Evolutionary conservation across 1,140 invertebrate species (phyloP), one percentile per base, ranked within the genome.

Genomic region (Lepidurus couesii): DNA sequence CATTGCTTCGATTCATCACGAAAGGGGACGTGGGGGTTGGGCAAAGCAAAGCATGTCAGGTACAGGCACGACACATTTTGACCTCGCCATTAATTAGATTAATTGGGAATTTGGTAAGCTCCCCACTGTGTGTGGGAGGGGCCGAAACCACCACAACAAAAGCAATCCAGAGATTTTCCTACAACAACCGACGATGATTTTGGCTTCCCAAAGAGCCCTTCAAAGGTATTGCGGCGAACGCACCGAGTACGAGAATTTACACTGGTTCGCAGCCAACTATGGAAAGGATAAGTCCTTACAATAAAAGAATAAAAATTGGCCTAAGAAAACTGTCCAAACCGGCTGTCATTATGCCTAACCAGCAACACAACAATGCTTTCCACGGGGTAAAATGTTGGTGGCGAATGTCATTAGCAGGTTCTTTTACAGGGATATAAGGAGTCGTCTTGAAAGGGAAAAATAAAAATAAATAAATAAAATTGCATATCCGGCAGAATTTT

Each of bases 41-140:
- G 53, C 53, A 65, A 34, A 53, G 47, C 21, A 53, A 53, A 16
- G 53, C 53, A 65, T 65, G 53, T 65, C 53, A 65, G 21, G 53
- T 65, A n/a, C 53, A 65, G 16, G n/a, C 53, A 65, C 53, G 53
- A 16, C 53, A 65, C 13, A 65, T 65, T 65, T 16, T 65, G 16
- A 65, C 53, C 53, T 16, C 53, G 53, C 53, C 53, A 21, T 65
- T 65, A 65, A 65, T 65, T 65, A 65, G n/a, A 65, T 65, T 65
- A 65, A 65, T 65, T 65, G 13, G 53, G 8, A 65, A 65, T 21
- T 21, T 21, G 53, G 53, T 7, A 65, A 65, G 16, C 53, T n/a
- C 16, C 9, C 53, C 53, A 13, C n/a, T n/a, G 13, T 4, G 6
- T 21, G 53, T 65, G 53, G 53, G 53, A 65, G 53, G 0, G 53